These are phyloP conservation scores for Drosophila pseudotalamancana DNA, from an alignment of 2,888 invertebrate species.

Conservation along the genomic window DNA sequence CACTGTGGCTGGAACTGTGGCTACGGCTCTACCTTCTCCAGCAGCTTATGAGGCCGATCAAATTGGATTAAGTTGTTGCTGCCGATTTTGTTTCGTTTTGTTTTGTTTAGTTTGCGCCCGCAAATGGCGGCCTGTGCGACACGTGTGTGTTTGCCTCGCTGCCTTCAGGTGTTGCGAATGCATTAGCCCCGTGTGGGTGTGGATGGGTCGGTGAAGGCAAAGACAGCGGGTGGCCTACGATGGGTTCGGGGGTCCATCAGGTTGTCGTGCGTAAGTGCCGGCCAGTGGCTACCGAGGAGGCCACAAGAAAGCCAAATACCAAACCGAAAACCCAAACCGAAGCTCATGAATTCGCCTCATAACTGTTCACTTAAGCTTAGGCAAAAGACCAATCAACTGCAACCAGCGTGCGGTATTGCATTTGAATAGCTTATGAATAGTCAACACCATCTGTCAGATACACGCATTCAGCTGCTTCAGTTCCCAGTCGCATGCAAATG, in stretches of 20 bases:
- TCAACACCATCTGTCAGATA: background rate
- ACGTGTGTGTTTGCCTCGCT: slow-evolving; percentile 3
- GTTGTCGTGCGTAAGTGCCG: slow-evolving; percentile 33
- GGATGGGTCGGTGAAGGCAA: background rate
- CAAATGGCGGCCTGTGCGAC: slow-evolving; percentile 13
- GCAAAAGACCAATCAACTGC: background rate
- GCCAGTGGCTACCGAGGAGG: slow-evolving; percentile 41
- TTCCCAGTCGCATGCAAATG: background rate
- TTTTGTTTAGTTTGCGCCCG: slow-evolving; percentile 31
- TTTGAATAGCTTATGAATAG: slow-evolving; percentile 9
- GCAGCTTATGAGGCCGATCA: slow-evolving; percentile 56
- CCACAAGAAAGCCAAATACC: slow-evolving; percentile 45
- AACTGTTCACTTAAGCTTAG: slow-evolving; percentile 9
- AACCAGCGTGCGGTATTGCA: too few relatives aligned
- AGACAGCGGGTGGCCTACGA: slow-evolving; percentile 3
- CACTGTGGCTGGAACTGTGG: background rate
- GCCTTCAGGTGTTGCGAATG: slow-evolving; percentile 27
- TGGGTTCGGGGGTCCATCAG: slow-evolving; percentile 9
- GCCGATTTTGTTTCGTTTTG: slow-evolving; percentile 49
- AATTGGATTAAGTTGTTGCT: slow-evolving; percentile 76
- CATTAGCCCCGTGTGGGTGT: slow-evolving; percentile 8
- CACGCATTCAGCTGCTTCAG: background rate
- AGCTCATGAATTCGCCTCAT: slow-evolving; percentile 38
- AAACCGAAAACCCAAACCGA: too few relatives aligned
- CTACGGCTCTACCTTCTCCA: background rate